Percentiles rank a stretch among this genome's conserved stretches.
Evolutionary conservation across 1,140 invertebrate species (phyloP).

Genomic region (Meloidogyne chitwoodi): DNA sequence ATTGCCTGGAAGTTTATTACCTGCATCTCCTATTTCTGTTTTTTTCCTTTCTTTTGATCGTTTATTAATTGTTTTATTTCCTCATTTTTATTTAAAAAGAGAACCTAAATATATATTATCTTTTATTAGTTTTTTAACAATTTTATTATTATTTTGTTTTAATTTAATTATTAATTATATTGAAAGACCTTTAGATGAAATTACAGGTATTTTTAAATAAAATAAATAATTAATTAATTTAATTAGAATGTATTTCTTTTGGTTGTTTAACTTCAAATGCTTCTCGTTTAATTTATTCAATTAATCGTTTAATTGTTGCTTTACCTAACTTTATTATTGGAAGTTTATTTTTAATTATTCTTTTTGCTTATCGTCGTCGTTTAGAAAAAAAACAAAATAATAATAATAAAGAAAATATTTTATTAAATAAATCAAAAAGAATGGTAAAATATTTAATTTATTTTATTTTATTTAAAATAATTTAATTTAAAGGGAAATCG

Average conservation of each 20-base stretch:
- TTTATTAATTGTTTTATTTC: conserved; percentile 13
- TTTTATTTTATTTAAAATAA: background rate
- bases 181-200: conserved; percentile 12
- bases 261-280: conserved; percentile 20
- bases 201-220: background rate
- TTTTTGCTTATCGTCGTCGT: conserved; percentile 12
- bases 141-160: conserved; percentile 6
- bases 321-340: conserved; percentile 18
- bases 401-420: background rate
- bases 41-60: conserved; percentile 22
- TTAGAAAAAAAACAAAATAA: background rate
- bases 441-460: background rate
- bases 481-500: conserved; percentile 6
- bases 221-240: background rate
- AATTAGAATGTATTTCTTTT: conserved; percentile 23
- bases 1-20: conserved; percentile 11
- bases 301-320: conserved; percentile 18
- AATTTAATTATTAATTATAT: conserved; percentile 20
- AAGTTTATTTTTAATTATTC: conserved; percentile 9
- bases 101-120: background rate
- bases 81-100: conserved; percentile 3
- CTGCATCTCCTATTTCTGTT: conserved; percentile 14
- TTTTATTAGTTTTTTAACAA: background rate
- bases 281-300: conserved; percentile 22
- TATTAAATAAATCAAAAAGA: background rate